Evolutionary conservation across 2,797 vertebrate genomes (phyloP).

Genomic region (Cercopithecus diana): DNA sequence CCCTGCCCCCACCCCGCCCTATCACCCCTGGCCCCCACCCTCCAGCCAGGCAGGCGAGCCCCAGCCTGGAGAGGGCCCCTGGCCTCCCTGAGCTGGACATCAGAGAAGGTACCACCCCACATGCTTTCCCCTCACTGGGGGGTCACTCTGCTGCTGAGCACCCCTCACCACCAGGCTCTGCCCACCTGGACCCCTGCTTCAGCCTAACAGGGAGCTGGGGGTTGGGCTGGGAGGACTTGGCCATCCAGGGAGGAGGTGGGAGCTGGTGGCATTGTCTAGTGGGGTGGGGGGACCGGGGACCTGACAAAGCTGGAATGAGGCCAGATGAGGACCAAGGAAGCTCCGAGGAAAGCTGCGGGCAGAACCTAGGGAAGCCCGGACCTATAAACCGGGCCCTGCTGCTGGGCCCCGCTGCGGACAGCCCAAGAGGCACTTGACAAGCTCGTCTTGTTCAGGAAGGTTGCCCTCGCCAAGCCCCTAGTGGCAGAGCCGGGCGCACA

Average conservation of each 20-base stretch:
- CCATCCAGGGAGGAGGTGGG: not conserved
- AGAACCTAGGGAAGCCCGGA: not conserved
- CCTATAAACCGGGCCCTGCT: not conserved
- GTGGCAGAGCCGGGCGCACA: not conserved
- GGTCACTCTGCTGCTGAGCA: not conserved
- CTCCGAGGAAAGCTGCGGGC: not conserved
- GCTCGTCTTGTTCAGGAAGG: too few relatives aligned
- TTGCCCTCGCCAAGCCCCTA: not conserved
- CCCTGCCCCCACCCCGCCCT: constrained; percentile 89
- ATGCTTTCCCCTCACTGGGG: not conserved
- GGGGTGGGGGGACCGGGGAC: rapidly evolving
- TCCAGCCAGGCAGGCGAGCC: constrained; percentile 77
- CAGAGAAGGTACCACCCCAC: constrained; percentile 89
- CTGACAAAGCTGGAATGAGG: not conserved
- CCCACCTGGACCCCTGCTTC: not conserved
- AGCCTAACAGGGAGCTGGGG: not conserved
- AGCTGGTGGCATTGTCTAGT: not conserved
- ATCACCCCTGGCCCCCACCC: constrained; percentile 78
- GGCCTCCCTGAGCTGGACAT: constrained; percentile 89
- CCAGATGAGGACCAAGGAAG: not conserved
- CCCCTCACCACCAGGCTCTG: not conserved
- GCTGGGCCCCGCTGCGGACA: rapidly evolving
- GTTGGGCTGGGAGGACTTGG: not conserved
- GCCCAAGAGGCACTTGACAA: not conserved
- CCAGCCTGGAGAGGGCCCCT: constrained; percentile 69